phyloP scores from a whole-genome alignment of 2,888 invertebrate species.

The Embidobia sp. region DNA sequence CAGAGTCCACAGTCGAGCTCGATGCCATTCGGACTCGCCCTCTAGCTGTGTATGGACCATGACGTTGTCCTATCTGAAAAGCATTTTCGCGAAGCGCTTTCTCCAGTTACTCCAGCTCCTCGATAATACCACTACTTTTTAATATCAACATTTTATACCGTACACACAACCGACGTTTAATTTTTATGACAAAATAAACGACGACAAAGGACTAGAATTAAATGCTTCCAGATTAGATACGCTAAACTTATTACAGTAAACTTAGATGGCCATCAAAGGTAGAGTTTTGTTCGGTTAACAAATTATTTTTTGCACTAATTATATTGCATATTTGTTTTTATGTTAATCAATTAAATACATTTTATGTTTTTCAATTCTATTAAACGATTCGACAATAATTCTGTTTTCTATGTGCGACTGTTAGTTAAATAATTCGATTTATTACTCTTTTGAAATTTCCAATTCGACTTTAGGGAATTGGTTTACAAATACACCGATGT shows the following conservation, averaged over 20 bases:
- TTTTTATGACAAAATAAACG: slow-evolving; percentile 12
- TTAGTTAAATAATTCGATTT: slow-evolving; percentile 75
- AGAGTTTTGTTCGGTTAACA: too few species aligned
- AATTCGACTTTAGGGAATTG: slow-evolving; percentile 73
- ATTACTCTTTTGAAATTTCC: slow-evolving; percentile 71
- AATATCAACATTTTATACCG: slow-evolving; percentile 39
- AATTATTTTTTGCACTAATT: too few species aligned
- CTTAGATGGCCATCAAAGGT: too few species aligned
- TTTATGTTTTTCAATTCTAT: too few species aligned
- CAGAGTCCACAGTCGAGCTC: slow-evolving; percentile 67
- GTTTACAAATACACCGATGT: slow-evolving; percentile 72
- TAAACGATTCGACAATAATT: too few species aligned
- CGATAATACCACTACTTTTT: slow-evolving; percentile 49
- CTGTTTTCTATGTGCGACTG: neutral
- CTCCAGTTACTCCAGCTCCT: slow-evolving; percentile 39
- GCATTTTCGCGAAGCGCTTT: slow-evolving; percentile 51
- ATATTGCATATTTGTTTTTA: too few species aligned
- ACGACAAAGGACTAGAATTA: neutral
- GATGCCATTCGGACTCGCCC: slow-evolving; percentile 63
- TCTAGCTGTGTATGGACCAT: slow-evolving; percentile 59
- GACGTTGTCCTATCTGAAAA: slow-evolving; percentile 59
- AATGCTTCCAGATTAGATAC: slow-evolving; percentile 1
- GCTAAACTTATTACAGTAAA: too few species aligned
- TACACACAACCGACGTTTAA: slow-evolving; percentile 18
- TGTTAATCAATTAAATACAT: too few species aligned